phyloP scores from a whole-genome alignment of 1,140 invertebrate genomes.

The Phymorhynchus buccinoides region DNA sequence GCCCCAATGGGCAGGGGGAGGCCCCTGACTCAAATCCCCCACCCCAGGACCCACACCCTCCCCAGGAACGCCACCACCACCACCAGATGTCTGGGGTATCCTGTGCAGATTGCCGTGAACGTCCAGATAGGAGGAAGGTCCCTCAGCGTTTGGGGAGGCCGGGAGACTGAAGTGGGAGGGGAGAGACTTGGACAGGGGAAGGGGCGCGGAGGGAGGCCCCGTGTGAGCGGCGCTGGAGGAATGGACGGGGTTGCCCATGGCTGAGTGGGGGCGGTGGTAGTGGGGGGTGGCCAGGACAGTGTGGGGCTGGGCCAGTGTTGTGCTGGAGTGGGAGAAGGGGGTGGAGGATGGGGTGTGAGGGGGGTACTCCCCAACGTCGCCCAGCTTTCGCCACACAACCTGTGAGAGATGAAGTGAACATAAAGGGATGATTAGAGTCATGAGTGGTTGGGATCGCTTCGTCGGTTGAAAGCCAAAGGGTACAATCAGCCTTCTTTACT shows the following conservation, averaged over 20 bases:
- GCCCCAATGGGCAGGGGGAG: not conserved
- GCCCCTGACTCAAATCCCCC: not conserved
- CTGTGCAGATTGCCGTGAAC: not conserved
- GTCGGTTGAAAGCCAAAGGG: too few relatives aligned
- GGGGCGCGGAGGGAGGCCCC: not conserved
- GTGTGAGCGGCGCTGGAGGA: not conserved
- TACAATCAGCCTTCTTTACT: too few relatives aligned
- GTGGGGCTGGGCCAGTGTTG: not conserved
- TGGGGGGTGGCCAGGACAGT: not conserved
- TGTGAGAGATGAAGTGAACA: slow-evolving; percentile 48
- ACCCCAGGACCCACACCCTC: not conserved
- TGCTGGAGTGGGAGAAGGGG: slow-evolving; percentile 15
- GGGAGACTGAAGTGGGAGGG: slow-evolving; percentile 18
- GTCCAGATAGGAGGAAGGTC: not conserved
- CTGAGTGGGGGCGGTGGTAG: not conserved
- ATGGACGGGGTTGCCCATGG: not conserved
- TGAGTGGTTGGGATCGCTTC: too few relatives aligned
- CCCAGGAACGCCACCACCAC: not conserved
- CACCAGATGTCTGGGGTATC: not conserved
- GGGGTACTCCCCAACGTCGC: slow-evolving; percentile 59
- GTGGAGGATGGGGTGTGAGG: slow-evolving; percentile 25
- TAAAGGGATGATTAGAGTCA: too few relatives aligned
- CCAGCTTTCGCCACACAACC: slow-evolving; percentile 73
- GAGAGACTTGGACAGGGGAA: not conserved
- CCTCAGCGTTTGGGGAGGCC: not conserved